Percentiles rank a stretch among this genome's conserved stretches.
Conservation (phyloP, 35 echinoderm and acorn worm genomes). For the Apostichopus parvimensis region DNA sequence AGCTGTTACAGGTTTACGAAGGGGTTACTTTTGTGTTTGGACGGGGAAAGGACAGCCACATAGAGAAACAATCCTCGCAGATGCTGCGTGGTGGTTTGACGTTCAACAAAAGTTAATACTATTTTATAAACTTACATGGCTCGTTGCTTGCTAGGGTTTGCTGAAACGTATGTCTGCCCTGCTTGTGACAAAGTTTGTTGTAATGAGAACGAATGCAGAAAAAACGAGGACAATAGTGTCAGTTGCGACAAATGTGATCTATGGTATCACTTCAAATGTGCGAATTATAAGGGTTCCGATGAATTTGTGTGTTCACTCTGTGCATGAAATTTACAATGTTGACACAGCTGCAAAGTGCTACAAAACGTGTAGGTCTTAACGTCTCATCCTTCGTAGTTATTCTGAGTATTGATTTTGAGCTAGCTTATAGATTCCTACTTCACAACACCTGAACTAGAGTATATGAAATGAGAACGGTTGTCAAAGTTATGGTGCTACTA, state of each 20-base stretch:
- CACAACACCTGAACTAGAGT: too few species aligned
- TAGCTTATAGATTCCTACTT: too few species aligned
- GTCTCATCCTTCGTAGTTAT: background rate
- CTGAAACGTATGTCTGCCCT: slow-evolving; percentile 3
- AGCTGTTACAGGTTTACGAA: background rate
- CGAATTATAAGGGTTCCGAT: background rate
- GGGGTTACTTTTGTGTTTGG: slow-evolving; percentile 31
- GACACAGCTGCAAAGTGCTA: too few species aligned
- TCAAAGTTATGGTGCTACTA: too few species aligned
- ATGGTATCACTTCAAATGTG: slow-evolving; percentile 24
- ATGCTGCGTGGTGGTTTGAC: too few species aligned
- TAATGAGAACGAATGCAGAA: slow-evolving; percentile 12
- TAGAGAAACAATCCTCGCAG: background rate
- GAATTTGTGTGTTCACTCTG: background rate
- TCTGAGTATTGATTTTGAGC: too few species aligned
- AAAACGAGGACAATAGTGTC: background rate
- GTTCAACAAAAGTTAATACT: too few species aligned
- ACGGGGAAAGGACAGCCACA: background rate
- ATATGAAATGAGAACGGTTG: background rate
- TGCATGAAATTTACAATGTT: too few species aligned
- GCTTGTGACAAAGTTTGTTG: slow-evolving; percentile 22
- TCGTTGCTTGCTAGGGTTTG: background rate
- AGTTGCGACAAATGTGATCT: slow-evolving; percentile 1
- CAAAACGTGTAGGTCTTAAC: too few species aligned
- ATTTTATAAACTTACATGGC: background rate